phyloP scores from a whole-genome alignment of 2,888 invertebrate species.

The Eurois occulta region DNA sequence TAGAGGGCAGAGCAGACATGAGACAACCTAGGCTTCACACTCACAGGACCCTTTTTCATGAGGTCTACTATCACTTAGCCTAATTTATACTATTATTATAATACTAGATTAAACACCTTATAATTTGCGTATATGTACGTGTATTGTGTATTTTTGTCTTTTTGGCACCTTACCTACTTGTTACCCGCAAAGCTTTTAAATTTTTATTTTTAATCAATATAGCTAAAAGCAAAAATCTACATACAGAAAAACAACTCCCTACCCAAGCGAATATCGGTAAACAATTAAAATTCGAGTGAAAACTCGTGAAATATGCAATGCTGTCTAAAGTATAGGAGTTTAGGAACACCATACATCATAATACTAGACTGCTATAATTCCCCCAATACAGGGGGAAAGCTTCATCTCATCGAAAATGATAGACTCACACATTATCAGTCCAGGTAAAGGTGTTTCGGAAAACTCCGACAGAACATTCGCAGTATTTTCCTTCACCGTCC shows the following conservation, averaged over 20 bases:
- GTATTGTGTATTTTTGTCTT: neutral
- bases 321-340: slow-evolving; percentile 42
- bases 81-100: neutral
- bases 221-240: neutral
- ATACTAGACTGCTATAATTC: neutral
- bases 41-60: neutral
- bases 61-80: neutral
- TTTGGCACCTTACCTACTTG: neutral
- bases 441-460: neutral
- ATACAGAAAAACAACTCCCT: neutral
- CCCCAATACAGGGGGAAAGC: neutral
- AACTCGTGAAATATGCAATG: slow-evolving; percentile 66
- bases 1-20: slow-evolving; percentile 46
- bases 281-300: slow-evolving; percentile 74
- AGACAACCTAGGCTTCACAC: neutral
- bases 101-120: neutral
- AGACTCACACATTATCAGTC: no score
- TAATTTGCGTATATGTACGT: neutral
- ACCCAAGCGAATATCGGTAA: slow-evolving; percentile 68
- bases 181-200: neutral
- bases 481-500: neutral
- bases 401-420: no score
- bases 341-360: neutral
- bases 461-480: neutral
- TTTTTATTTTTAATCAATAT: neutral